Evolutionary conservation across 2,113 vertebrate species (phyloP), one percentile per base, ranked within the genome.

Genomic region (Pelodiscus sinensis): DNA sequence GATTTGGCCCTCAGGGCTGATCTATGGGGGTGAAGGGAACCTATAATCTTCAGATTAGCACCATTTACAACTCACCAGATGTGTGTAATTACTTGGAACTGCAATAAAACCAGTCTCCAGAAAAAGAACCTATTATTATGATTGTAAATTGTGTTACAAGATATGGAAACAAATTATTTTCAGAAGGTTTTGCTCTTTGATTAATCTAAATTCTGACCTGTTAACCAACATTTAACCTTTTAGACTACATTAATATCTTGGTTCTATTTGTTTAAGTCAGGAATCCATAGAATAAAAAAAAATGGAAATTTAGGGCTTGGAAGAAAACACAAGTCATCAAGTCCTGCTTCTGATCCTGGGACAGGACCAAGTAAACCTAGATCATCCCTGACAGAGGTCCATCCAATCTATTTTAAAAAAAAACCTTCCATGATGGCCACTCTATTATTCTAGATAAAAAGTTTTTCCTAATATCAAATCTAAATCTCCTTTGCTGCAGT

Each of bases 71-170:
- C 90, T 95, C 84, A 88, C 89, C 96, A 94, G 91, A 97, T 96
- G 92, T 94, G 87, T 92, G 94, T 92, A 97, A 97, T 96, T 97
- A 97, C 90, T 91, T 97, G 87, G 95, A 96, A 89, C 79, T 97
- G 92, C 94, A 95, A n/a, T 92, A 84, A 97, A 98, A 96, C 94
- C 96, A 92, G 91, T 93, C 90, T 94, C 93, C 86, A 92, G 90
- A 92, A 97, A 93, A 96, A 93, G 94, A 97, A 94, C 96, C 86
- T 82, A 77, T 96, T 96, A 96, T 95, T 92, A 56, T 92, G 94
- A 95, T 82, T 96, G 55, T 65, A 95, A 90, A 54, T 85, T 85
- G 88, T 96, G 92, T 90, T 93, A 96, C 12, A 95, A 94, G 89
- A 94, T 87, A 92, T 81, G 87, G 91, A 94, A 91, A 81, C 5